Conservation (phyloP, 1,140 invertebrate genomes). For the Caerostris darwini region DNA sequence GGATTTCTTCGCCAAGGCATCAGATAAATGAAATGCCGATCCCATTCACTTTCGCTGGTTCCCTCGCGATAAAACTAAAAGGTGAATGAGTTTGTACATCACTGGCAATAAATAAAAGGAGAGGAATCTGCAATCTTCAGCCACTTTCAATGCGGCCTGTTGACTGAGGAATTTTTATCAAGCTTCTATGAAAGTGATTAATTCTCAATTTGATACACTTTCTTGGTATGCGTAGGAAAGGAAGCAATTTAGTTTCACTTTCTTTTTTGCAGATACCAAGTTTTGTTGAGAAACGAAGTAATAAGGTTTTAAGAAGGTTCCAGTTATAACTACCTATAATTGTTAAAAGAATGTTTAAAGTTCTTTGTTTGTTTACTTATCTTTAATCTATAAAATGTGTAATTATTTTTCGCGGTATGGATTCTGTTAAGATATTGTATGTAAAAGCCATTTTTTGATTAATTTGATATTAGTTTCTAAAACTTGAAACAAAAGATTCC, state of each 20-base stretch:
- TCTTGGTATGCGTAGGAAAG: background rate
- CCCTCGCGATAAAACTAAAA: background rate
- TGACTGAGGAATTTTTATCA: background rate
- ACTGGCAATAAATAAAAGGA: background rate
- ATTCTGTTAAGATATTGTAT: no score
- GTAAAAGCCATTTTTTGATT: no score
- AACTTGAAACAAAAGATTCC: no score
- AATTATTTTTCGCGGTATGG: no score
- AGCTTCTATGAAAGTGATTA: background rate
- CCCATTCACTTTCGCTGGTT: background rate
- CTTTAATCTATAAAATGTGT: no score
- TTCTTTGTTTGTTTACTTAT: no score
- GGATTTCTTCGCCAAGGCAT: background rate
- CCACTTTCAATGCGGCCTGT: background rate
- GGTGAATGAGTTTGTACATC: conserved; percentile 19
- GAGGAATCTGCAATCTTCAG: background rate
- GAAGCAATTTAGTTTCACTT: background rate
- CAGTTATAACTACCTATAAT: no score
- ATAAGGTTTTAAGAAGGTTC: no score
- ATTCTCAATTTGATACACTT: conserved; percentile 4
- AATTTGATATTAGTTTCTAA: no score
- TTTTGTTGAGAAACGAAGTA: background rate
- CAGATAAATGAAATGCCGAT: conserved; percentile 25
- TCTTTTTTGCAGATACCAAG: background rate
- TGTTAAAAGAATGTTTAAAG: no score